phyloP scores from a whole-genome alignment of 2,888 invertebrate species.

The Rhynchonema sp. region DNA sequence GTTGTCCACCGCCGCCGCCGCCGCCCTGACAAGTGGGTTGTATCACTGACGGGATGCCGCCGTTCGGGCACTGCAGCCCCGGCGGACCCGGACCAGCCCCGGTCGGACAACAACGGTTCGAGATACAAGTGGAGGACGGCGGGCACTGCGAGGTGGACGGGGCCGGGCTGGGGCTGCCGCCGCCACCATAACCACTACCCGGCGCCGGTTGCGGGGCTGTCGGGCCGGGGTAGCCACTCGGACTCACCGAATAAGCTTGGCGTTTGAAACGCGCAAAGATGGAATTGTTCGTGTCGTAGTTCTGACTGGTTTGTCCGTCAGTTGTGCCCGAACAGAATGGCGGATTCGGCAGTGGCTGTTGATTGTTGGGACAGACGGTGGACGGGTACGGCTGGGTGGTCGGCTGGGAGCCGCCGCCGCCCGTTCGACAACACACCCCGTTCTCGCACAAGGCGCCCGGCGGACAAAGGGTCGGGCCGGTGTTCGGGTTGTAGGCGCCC shows the following conservation, averaged over 20 bases:
- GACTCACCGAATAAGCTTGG: neutral
- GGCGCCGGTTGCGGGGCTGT: neutral
- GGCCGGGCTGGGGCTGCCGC: neutral
- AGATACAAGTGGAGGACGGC: neutral
- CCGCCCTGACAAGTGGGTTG: neutral
- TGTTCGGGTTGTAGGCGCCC: neutral
- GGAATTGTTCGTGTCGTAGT: neutral
- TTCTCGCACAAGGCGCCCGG: neutral
- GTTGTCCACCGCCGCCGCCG: too few species aligned
- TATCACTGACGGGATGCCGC: neutral
- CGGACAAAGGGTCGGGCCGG: neutral
- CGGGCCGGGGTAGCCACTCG: neutral
- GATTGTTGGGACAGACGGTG: neutral
- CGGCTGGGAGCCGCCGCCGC: too few species aligned
- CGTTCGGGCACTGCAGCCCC: neutral
- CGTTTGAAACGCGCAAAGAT: too few species aligned
- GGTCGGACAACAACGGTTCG: neutral
- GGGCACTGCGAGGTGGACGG: neutral
- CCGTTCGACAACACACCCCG: neutral
- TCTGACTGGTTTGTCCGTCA: neutral
- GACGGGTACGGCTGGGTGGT: neutral
- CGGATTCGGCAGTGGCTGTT: neutral
- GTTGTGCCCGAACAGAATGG: neutral
- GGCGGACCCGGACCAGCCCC: neutral
- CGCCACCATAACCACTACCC: too few species aligned